Conservation (phyloP, 35 echinoderm and acorn worm species). For the Eucidaris tribuloides region DNA sequence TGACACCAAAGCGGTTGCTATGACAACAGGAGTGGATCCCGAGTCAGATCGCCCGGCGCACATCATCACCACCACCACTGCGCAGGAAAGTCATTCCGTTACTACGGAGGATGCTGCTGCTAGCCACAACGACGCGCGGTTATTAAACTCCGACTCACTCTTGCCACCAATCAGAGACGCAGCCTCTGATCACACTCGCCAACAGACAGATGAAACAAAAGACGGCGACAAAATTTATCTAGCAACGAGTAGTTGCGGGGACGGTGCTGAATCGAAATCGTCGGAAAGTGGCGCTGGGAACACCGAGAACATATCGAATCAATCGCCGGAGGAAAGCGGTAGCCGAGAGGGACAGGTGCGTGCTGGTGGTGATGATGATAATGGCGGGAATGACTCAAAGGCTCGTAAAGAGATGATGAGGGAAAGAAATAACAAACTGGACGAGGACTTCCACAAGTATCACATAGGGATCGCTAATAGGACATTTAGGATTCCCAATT, state of each 20-base stretch:
- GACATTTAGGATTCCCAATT: conserved; percentile 32
- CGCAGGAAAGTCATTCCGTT: too few relatives aligned
- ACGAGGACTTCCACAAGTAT: conserved; percentile 50
- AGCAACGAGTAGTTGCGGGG: too few relatives aligned
- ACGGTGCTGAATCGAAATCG: too few relatives aligned
- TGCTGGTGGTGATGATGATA: background rate
- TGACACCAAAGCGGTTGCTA: conserved; percentile 19
- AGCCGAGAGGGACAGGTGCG: background rate
- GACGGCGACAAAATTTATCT: too few relatives aligned
- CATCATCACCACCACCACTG: background rate
- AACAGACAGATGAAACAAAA: too few relatives aligned
- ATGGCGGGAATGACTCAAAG: background rate
- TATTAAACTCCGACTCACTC: background rate
- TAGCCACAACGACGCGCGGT: too few relatives aligned
- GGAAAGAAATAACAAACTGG: conserved; percentile 21
- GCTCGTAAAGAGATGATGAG: conserved; percentile 18
- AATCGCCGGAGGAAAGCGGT: too few relatives aligned
- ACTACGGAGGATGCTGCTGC: too few relatives aligned
- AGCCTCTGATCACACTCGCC: too few relatives aligned
- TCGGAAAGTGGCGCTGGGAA: too few relatives aligned
- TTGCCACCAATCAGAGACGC: conserved; percentile 12
- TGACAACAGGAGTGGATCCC: background rate
- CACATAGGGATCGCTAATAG: conserved; percentile 51
- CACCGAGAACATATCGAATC: too few relatives aligned
- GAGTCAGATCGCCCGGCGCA: conserved; percentile 1